Base-by-base conservation (phyloP, 2,888 invertebrate species). In the Selenia dentaria region DNA sequence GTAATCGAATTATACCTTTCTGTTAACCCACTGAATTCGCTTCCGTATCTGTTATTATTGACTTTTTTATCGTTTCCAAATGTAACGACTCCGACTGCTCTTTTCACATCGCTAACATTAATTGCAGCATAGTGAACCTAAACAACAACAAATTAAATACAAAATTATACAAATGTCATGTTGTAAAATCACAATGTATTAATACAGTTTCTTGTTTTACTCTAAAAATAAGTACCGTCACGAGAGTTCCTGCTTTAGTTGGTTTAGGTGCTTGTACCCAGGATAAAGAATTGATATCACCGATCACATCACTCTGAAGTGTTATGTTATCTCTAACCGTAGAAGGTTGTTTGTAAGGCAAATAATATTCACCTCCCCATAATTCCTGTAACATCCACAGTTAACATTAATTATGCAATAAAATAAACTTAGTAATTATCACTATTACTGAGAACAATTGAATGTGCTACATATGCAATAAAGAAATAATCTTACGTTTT, bases 11-110 rank as follows among this genome's bases (percentile, higher is more conserved):
- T 10, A 3, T 69, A 81, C 83, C 64, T 71, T 12, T 70, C 54
- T 27, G 77, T 78, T 0, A 63, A 51, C 11, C 84, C 84, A 59
- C 84, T 85, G 47, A 80, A 85, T 40, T 85, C 84, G 74, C 82
- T 78, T 34, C 84, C 83, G 40, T 63, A 82, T 1, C 46, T 41
- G 33, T 16, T 41, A 13, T 24, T 18, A 1, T 46, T 27, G 10
- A 6, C 3, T 29, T 12, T 8, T 54, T 51, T 2, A 35, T 38
- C 16, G 57, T 32, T 37, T 0, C 5, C 5, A 4, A 13, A 1
- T 27, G 26, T 22, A 14, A 64, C 51, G 11, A 51, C 51, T 12
- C 74, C 80, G 8, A 54, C 51, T n/a, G 74, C 74, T 54, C 58
- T 64, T 24, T 67, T 60, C 1, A 63, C 58, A 28, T 85, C 83